Evolutionary conservation across 1,140 invertebrate species (phyloP).

Genomic region (Laupala kohalensis): DNA sequence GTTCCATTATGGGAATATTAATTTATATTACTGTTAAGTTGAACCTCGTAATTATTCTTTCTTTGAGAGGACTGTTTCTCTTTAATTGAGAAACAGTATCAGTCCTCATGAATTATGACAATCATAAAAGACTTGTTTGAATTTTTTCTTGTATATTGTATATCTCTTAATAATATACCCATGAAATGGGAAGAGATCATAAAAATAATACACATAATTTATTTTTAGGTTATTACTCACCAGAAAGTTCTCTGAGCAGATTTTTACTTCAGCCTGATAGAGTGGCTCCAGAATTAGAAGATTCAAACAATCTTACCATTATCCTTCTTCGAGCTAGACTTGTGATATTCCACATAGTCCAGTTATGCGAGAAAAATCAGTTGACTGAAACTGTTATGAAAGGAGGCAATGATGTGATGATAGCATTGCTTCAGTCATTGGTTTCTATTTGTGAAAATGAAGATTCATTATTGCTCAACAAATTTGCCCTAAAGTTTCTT

Average conservation of each 20-base stretch:
- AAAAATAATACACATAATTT: no score
- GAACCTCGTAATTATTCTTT: no score
- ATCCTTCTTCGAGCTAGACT: slow-evolving; percentile 19
- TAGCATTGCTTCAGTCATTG: slow-evolving; percentile 20
- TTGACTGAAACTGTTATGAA: slow-evolving; percentile 17
- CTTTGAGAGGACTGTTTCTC: no score
- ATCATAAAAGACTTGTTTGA: no score
- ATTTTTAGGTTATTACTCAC: neutral
- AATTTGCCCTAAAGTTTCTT: neutral
- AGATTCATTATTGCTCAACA: slow-evolving; percentile 17
- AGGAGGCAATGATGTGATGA: slow-evolving; percentile 21
- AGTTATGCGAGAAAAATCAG: slow-evolving; percentile 18
- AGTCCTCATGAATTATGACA: no score
- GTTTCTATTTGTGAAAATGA: neutral
- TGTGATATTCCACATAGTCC: slow-evolving; percentile 26
- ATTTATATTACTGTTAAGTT: no score
- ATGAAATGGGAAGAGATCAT: no score
- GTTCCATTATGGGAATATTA: no score
- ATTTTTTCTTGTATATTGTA: no score
- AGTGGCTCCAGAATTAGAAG: neutral
- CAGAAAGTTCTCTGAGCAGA: neutral
- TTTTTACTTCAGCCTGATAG: neutral
- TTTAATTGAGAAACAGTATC: no score
- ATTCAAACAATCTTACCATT: neutral
- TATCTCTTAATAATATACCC: no score